A percentile compares a stretch with the other conserved stretches of the same genome.
Evolutionary conservation across 2,113 vertebrate species (phyloP).

Genomic region (Tragulus kanchil): DNA sequence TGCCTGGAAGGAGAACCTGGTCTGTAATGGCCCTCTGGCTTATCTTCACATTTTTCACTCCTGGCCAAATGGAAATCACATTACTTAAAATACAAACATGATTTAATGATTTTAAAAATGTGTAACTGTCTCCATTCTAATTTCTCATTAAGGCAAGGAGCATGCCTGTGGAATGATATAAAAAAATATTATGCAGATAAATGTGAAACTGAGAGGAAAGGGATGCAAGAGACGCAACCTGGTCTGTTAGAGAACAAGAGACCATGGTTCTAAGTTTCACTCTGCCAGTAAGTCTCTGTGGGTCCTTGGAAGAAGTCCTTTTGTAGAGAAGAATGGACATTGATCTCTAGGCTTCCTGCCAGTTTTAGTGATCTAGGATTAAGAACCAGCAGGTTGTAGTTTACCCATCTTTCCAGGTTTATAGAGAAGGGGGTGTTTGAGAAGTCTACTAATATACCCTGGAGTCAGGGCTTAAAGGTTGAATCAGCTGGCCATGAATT

Average conservation of each 20-base stretch:
- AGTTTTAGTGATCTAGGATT: slow-evolving; percentile 51
- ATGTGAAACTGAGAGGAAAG: slow-evolving; percentile 36
- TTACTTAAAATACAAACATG: slow-evolving; percentile 68
- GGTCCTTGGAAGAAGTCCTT: slow-evolving; percentile 22
- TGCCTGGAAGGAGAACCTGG: background rate
- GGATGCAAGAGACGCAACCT: background rate
- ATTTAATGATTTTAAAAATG: slow-evolving; percentile 58
- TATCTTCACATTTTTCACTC: slow-evolving; percentile 51
- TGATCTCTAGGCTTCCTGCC: slow-evolving; percentile 22
- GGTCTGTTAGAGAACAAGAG: background rate
- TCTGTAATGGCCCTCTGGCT: slow-evolving; percentile 10
- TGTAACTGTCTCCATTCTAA: slow-evolving; percentile 67
- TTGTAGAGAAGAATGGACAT: background rate
- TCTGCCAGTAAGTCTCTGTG: background rate
- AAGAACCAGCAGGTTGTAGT: background rate
- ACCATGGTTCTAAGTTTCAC: background rate
- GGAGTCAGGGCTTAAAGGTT: background rate
- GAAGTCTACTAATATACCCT: background rate
- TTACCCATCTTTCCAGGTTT: slow-evolving; percentile 34
- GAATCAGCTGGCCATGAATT: background rate
- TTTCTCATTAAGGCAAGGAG: slow-evolving; percentile 36
- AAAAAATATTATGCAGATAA: slow-evolving; percentile 3
- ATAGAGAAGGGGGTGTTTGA: background rate
- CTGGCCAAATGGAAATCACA: slow-evolving; percentile 58
- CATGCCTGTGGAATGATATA: slow-evolving; percentile 60